Conservation (phyloP, 2,113 vertebrate species). For the Pollimyrus isidori region DNA sequence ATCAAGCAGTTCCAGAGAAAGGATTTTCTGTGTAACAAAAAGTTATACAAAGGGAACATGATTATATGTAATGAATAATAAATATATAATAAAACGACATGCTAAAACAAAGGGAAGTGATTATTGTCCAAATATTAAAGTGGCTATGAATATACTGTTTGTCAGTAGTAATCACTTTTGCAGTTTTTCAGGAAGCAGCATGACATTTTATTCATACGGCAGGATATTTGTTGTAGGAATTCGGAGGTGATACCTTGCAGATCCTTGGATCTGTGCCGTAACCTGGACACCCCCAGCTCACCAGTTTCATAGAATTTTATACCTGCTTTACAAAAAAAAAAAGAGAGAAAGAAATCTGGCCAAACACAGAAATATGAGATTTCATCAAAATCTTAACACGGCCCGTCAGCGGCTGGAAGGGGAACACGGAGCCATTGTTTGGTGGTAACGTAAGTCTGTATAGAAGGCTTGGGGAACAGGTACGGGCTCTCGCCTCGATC, state of each 20-base stretch:
- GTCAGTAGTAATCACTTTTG: neutral
- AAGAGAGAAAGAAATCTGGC: neutral
- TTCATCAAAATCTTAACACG: neutral
- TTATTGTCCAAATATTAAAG: neutral
- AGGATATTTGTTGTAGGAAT: neutral
- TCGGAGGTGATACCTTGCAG: neutral
- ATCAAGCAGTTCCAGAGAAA: neutral
- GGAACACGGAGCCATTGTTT: neutral
- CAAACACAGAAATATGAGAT: neutral
- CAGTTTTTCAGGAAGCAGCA: neutral
- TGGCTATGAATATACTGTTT: neutral
- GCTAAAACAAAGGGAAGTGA: neutral
- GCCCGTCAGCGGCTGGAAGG: neutral
- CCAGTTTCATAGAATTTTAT: neutral
- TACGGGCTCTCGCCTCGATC: neutral
- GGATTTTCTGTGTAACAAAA: neutral
- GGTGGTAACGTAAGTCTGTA: neutral
- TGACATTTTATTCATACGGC: neutral
- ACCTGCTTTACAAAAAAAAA: neutral
- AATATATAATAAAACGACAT: neutral
- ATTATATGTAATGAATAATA: neutral
- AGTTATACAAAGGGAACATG: neutral
- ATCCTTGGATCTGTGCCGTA: neutral
- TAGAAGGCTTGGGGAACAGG: neutral
- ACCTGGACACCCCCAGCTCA: neutral